phyloP scores from a whole-genome alignment of 2,888 invertebrate genomes.

The Nudaria mundana region DNA sequence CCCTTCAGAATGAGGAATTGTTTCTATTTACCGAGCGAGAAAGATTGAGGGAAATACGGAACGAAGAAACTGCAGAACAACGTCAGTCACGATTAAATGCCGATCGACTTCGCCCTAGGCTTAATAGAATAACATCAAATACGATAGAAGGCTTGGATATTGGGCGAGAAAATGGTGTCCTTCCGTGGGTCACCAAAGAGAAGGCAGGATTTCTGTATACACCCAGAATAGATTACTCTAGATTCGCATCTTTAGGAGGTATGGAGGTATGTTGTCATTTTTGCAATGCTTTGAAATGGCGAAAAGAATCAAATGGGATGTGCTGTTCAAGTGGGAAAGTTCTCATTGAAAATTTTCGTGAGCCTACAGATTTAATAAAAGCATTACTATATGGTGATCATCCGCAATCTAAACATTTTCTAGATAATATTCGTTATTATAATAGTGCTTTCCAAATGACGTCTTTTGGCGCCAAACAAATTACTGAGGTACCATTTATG shows the following conservation, averaged over 20 bases:
- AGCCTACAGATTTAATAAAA: conserved; percentile 21
- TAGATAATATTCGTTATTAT: conserved; percentile 24
- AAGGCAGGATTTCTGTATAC: too few relatives aligned
- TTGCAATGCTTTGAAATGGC: conserved; percentile 4
- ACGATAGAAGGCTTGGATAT: too few relatives aligned
- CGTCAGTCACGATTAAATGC: too few relatives aligned
- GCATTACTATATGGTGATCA: conserved; percentile 1
- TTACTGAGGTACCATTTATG: conserved; percentile 13
- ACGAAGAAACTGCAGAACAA: too few relatives aligned
- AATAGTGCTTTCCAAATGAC: conserved; percentile 32
- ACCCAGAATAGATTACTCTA: too few relatives aligned
- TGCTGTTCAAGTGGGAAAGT: conserved; percentile 24
- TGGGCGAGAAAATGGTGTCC: too few relatives aligned
- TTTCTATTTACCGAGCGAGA: too few relatives aligned
- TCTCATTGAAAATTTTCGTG: conserved; percentile 18
- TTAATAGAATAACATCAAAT: too few relatives aligned
- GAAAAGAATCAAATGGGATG: conserved; percentile 21
- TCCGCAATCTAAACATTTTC: neutral
- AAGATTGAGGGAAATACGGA: too few relatives aligned
- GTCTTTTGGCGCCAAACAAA: conserved; percentile 17
- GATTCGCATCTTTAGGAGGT: conserved; percentile 28
- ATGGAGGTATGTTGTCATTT: conserved; percentile 29
- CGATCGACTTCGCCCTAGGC: too few relatives aligned
- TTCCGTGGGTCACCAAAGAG: too few relatives aligned
- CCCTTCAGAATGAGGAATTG: too few relatives aligned